phyloP scores from a whole-genome alignment of 2,888 invertebrate genomes.

The Flexamia atlantica region DNA sequence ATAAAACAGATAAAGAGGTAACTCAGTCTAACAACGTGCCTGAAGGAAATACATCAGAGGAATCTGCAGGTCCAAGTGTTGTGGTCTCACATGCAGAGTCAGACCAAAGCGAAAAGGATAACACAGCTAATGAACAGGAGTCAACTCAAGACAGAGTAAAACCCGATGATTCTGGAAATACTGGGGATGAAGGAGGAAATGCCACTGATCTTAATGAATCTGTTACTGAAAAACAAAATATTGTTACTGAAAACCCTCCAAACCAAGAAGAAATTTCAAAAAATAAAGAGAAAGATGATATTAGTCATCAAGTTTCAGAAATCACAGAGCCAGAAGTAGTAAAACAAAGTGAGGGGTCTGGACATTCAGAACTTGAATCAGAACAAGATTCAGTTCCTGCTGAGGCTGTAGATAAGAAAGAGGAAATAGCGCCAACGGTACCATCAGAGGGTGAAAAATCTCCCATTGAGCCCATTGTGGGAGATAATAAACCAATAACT shows the following conservation, averaged over 20 bases:
- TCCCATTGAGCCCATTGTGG: neutral
- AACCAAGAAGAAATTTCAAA: conserved; percentile 27
- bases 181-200: conserved; percentile 63
- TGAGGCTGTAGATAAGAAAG: neutral
- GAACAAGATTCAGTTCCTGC: neutral
- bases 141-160: neutral
- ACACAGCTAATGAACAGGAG: neutral
- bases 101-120: conserved; percentile 62
- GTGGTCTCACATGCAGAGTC: neutral
- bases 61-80: neutral
- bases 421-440: neutral
- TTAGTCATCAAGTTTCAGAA: neutral
- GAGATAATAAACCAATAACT: neutral
- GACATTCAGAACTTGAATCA: neutral
- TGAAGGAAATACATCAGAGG: conserved; percentile 41
- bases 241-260: conserved; percentile 13
- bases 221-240: conserved; percentile 45
- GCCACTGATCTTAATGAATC: conserved; percentile 64
- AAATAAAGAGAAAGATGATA: conserved; percentile 2
- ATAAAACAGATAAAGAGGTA: conserved; percentile 48
- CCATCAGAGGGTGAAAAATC: neutral
- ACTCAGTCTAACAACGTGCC: conserved; percentile 49
- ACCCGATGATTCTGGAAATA: conserved; percentile 21
- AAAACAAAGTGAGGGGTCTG: neutral
- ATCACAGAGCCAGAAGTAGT: conserved; percentile 4